Evolutionary conservation across 2,797 vertebrate genomes (phyloP), one percentile per base, ranked within the genome.

Genomic region (Onychomys leucogaster): DNA sequence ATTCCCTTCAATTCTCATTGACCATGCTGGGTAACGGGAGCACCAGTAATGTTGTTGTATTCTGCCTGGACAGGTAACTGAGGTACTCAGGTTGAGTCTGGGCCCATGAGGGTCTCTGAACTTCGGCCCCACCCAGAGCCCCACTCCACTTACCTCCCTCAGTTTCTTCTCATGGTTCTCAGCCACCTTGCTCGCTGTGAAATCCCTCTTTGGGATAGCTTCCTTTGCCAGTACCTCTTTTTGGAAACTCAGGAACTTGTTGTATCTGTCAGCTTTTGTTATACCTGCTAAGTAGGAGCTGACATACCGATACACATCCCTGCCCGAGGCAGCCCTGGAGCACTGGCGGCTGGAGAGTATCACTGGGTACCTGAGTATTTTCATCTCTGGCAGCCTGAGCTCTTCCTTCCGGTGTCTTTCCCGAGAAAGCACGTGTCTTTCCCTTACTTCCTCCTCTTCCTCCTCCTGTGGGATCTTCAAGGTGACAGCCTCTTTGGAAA

Each of bases 141-240:
- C 81, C 0, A 29, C 3, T 32, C 16, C n/a, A 8, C 96, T 98
- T 93, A 99, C 98, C 99, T 98, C 97, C 78, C 96, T 61, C 86
- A 99, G 46, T 95, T 98, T 99, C 41, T 49, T 97, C 95, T 99
- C 98, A 29, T 98, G 98, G 10, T 55, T 11, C 77, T 95, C 43
- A 25, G 97, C 98, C 27, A 97, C 96, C 86, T 98, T 96, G 61
- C 61, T 97, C 71, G 97, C 97, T 0, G 49, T 96, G 69, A 98
- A 93, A 27, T 97, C 88, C 17, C 77, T 95, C 85, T 91, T 94
- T 81, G 95, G 94, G 37, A 98, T 83, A n/a, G 98, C 96, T 41
- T 97, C 95, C 41, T 97, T 98, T 80, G 81, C 94, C 37, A 98
- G 11, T 2, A 98, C 94, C 6, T 96, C 71, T 25, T 93, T 97